Evolutionary conservation across 2,113 vertebrate species (phyloP).

Genomic region (Aegithalos caudatus): DNA sequence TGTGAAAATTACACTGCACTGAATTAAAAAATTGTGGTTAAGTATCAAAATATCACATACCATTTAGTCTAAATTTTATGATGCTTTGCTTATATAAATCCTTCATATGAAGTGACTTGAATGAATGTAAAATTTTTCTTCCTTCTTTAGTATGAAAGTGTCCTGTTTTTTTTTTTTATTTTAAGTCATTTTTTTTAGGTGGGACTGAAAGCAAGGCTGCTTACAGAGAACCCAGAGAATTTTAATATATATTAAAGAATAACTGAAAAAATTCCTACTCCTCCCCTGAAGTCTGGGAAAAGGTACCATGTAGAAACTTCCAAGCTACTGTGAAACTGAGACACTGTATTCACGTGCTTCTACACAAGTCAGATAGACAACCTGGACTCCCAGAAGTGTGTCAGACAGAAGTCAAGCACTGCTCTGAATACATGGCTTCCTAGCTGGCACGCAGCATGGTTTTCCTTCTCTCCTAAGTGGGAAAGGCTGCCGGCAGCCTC

Average conservation of each 20-base stretch:
- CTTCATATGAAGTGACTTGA: background rate
- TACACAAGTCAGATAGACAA: rapidly evolving
- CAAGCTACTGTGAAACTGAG: background rate
- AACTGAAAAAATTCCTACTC: background rate
- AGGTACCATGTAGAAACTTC: background rate
- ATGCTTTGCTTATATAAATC: background rate
- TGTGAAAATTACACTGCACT: background rate
- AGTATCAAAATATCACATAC: background rate
- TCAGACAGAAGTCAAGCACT: background rate
- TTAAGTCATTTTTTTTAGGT: background rate
- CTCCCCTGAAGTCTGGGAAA: background rate
- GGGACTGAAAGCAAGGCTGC: background rate
- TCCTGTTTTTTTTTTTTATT: background rate
- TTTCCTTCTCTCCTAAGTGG: background rate
- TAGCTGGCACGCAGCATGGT: background rate
- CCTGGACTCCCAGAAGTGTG: background rate
- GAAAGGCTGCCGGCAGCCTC: background rate
- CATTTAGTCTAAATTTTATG: background rate
- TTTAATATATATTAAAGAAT: background rate
- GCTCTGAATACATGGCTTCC: background rate
- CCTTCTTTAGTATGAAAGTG: background rate
- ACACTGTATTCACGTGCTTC: background rate
- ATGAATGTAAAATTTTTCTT: background rate
- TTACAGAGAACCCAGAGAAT: background rate
- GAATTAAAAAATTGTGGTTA: background rate